Conservation (phyloP, 1,140 invertebrate genomes). For the Anagrus nilaparvatae region DNA sequence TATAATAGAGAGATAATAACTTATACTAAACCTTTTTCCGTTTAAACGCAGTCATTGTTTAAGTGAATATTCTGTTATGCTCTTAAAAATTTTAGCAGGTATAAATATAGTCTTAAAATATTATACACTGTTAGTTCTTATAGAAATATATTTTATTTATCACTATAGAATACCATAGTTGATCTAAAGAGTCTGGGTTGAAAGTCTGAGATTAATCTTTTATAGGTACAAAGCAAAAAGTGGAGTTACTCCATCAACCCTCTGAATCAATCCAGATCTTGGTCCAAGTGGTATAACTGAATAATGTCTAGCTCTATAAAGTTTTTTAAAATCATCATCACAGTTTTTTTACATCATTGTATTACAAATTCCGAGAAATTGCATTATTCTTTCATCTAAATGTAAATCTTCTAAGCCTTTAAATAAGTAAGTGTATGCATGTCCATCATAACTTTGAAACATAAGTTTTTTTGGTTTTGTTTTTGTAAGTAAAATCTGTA, state of each 20-base stretch:
- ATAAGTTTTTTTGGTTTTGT: constrained; percentile 96
- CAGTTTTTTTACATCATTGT: constrained; percentile 73
- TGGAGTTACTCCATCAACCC: constrained; percentile 94
- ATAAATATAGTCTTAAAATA: too few relatives aligned
- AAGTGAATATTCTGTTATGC: too few relatives aligned
- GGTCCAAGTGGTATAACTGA: constrained; percentile 93
- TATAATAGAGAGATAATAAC: too few relatives aligned
- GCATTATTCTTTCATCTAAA: constrained; percentile 97
- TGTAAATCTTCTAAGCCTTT: constrained; percentile 98
- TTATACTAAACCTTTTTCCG: too few relatives aligned
- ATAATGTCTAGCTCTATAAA: constrained; percentile 83
- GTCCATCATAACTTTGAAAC: constrained; percentile 91
- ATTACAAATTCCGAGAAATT: constrained; percentile 90
- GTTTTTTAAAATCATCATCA: constrained; percentile 49
- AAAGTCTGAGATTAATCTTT: too few relatives aligned
- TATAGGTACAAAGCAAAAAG: constrained; percentile 89
- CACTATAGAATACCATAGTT: too few relatives aligned
- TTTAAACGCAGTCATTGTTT: too few relatives aligned
- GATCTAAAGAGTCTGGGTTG: too few relatives aligned
- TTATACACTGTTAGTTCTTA: too few relatives aligned
- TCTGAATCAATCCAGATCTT: constrained; percentile 91
- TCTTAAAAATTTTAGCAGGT: too few relatives aligned
- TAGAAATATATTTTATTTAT: too few relatives aligned
- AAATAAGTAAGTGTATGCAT: constrained; percentile 89
- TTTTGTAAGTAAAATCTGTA: constrained; percentile 92